Evolutionary conservation across 2,888 invertebrate genomes (phyloP).

Genomic region (Caenorhabditis imperialis): DNA sequence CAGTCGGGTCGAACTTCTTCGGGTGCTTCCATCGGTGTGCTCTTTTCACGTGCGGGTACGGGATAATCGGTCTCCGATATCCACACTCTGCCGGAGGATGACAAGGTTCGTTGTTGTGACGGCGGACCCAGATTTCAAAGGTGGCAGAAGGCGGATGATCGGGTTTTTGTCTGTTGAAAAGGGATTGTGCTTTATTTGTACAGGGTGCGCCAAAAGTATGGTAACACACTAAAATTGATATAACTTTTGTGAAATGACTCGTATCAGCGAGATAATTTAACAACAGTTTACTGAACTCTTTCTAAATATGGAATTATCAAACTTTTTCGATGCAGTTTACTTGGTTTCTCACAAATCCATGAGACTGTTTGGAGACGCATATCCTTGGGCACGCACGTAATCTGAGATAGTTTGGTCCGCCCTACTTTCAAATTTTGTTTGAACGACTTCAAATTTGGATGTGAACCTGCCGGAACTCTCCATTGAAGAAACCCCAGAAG

Average conservation of each 20-base stretch:
- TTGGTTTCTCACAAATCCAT: not conserved
- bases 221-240: no score
- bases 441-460: conserved; percentile 1
- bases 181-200: no score
- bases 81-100: no score
- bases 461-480: not conserved
- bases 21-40: no score
- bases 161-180: no score
- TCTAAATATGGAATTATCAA: not conserved
- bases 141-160: no score
- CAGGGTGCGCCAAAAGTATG: no score
- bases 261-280: not conserved
- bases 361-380: not conserved
- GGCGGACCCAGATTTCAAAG: not conserved
- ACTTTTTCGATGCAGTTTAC: not conserved
- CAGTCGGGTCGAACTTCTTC: no score
- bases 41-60: no score
- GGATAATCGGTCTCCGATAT: no score
- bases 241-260: no score
- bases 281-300: conserved; percentile 4
- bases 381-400: conserved; percentile 1
- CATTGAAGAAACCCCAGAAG: conserved; percentile 1
- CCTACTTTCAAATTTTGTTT: not conserved
- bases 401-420: not conserved
- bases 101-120: not conserved